Evolutionary conservation across 1,140 invertebrate genomes (phyloP).

Genomic region (Melipona quadrifasciata): DNA sequence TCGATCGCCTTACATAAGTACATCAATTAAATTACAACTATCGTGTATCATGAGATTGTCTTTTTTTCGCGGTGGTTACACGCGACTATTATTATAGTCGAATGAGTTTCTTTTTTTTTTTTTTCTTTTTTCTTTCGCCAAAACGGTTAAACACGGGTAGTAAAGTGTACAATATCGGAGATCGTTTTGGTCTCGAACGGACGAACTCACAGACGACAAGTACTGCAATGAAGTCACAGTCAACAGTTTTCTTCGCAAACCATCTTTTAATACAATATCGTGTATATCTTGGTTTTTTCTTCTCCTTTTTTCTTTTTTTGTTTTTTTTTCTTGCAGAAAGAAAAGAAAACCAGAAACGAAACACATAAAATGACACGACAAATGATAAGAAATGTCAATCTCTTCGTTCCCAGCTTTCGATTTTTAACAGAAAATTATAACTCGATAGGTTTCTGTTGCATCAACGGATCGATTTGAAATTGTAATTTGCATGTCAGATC

Average conservation of each 20-base stretch:
- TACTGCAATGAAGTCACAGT: background rate
- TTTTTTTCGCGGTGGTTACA: background rate
- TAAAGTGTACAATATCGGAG: background rate
- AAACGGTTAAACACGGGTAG: background rate
- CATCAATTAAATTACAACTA: constrained; percentile 20
- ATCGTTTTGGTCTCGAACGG: background rate
- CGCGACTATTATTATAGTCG: background rate
- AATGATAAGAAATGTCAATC: no score
- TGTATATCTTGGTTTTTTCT: no score
- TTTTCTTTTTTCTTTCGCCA: background rate
- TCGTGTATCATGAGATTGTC: constrained; percentile 17
- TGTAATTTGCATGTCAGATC: background rate
- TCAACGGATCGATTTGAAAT: background rate
- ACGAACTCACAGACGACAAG: background rate
- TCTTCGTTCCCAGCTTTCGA: background rate
- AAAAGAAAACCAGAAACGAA: background rate
- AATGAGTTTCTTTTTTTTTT: background rate
- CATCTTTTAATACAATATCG: background rate
- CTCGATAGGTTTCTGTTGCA: background rate
- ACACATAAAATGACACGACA: no score
- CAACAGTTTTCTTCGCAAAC: background rate
- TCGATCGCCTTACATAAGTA: constrained; percentile 13
- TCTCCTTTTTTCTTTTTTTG: no score
- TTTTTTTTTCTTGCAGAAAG: background rate
- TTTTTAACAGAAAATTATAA: background rate